Percentiles rank a stretch among this genome's conserved stretches.
phyloP scores from a whole-genome alignment of 2,797 vertebrate genomes.

The Bucorvus abyssinicus region DNA sequence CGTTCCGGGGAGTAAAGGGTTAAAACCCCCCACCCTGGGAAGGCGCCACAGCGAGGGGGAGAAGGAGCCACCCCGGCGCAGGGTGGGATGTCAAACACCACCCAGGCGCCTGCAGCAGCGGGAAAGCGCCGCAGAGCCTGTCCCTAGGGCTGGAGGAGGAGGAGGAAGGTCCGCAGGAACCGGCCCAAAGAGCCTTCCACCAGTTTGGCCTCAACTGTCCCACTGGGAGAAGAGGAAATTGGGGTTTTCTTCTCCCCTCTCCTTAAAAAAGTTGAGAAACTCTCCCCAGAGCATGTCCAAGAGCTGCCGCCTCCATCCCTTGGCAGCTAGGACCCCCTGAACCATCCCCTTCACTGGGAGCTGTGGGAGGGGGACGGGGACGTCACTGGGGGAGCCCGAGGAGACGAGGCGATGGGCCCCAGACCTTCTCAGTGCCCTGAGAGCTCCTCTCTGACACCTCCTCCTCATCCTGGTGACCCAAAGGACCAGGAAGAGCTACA shows the following conservation, averaged over 20 bases:
- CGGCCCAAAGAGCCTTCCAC: not conserved
- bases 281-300: not conserved
- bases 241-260: fast-evolving
- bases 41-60: too few relatives aligned
- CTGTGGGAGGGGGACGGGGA: not conserved
- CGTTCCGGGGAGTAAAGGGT: too few relatives aligned
- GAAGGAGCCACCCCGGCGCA: not conserved
- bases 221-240: not conserved
- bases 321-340: fast-evolving
- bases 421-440: not conserved
- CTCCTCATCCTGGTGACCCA: not conserved
- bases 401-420: fast-evolving
- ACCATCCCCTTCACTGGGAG: not conserved
- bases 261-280: not conserved
- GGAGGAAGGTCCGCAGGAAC: fast-evolving
- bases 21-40: too few relatives aligned
- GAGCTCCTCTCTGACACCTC: not conserved
- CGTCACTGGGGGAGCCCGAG: not conserved
- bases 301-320: fast-evolving
- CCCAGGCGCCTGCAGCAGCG: not conserved
- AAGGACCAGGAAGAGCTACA: not conserved
- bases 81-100: not conserved
- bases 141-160: not conserved
- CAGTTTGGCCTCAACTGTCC: not conserved
- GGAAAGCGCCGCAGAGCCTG: not conserved